Percentiles rank a stretch among this genome's conserved stretches.
These are phyloP conservation scores for Myotis myotis DNA, from an alignment of 2,797 vertebrate genomes.

Conservation along the genomic window DNA sequence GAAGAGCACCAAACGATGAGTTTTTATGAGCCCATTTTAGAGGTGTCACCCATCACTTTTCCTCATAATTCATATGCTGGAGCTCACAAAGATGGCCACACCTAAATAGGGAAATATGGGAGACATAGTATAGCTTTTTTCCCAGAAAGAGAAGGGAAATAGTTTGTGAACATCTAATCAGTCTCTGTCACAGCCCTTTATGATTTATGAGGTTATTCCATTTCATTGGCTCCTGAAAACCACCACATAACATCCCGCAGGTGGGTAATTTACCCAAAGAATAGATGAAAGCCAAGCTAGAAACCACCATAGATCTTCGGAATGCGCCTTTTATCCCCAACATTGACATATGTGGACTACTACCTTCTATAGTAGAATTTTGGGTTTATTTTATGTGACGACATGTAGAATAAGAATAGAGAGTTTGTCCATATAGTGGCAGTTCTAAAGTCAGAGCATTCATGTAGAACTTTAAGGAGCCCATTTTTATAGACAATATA, in stretches of 20 bases:
- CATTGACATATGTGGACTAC: background rate
- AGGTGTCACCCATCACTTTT: background rate
- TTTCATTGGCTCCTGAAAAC: background rate
- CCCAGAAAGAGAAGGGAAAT: background rate
- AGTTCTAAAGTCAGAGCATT: background rate
- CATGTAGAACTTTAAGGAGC: background rate
- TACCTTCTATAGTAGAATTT: background rate
- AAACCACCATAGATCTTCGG: background rate
- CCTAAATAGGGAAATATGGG: background rate
- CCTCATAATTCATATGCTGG: background rate
- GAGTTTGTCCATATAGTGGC: background rate
- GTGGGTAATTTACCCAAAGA: background rate
- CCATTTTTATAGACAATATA: background rate
- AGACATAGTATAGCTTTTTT: background rate
- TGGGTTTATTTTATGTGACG: background rate
- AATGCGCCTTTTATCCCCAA: background rate
- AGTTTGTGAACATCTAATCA: background rate
- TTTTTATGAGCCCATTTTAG: background rate
- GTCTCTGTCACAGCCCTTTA: background rate
- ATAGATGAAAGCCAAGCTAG: background rate
- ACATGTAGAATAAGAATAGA: background rate
- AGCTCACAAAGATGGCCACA: background rate
- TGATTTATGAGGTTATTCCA: background rate
- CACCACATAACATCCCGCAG: background rate
- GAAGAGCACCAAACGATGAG: background rate